Base-by-base conservation (phyloP, 2,888 invertebrate genomes). In the Agrilus cyanescens region DNA sequence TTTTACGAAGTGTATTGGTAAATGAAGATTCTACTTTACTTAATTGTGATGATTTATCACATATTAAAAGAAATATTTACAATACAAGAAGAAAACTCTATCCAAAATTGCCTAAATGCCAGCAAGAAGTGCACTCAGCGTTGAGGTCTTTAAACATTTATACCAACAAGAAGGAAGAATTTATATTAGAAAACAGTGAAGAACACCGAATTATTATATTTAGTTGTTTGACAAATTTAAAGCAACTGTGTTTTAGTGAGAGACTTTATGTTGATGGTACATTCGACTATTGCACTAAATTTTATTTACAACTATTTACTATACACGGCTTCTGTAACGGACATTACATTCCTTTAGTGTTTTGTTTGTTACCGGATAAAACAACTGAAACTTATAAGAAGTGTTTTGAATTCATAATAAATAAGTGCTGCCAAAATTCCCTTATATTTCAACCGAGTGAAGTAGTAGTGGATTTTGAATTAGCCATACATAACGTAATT, bases 291-390 rank as follows among this genome's bases (percentile, higher is more conserved):
- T 20, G 37, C 6, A 8, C 30, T 12, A 37, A 37, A 29, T 14
- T 29, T 25, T 37, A 37, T 41, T 36, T 41, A 31, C 41, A 36
- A 29, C 15, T 41, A 36, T 41, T 41, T 31, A 41, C 41, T 10
- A 41, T 25, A 12, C 36, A 40, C 20, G 40, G 40, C 15, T 33
- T 40, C 12, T 12, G 33, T 18, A 15, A 30, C 32, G 36, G 31
- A 33, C 30, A 36, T 36, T 41, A 41, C 31, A 41, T 41, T 25
- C 36, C 36, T 15, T 30, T 37, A 30, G 35, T 41, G 36, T 36
- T 36, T 34, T 36, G 35, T 30, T 37, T 37, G 30, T 34, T 41
- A 15, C 37, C 36, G 31, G 34, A 36, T 31, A 41, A 41, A 41
- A 25, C 25, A 25, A 25, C 25, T 25, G 25, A 25, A 25, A 25